A percentile compares a stretch with the other conserved stretches of the same genome.
phyloP scores from a whole-genome alignment of 2,888 invertebrate species.

The Eristalinus aeneus region DNA sequence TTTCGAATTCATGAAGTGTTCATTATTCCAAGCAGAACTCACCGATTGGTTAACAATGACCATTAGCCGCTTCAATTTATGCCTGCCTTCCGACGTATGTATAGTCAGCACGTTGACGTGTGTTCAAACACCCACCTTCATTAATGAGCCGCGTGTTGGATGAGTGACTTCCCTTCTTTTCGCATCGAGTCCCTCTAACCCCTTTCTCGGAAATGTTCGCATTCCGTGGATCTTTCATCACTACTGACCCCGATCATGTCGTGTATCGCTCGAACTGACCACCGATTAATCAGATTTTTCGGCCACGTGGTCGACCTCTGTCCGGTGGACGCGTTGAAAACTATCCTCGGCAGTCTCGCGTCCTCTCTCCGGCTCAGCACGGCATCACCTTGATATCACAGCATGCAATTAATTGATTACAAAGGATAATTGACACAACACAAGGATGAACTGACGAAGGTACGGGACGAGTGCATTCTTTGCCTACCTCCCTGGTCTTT shows the following conservation, averaged over 20 bases:
- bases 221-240: not conserved
- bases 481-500: slow-evolving; percentile 8
- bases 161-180: not conserved
- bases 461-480: not conserved
- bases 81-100: not conserved
- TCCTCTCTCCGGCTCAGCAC: not conserved
- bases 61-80: not conserved
- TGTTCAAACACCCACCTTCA: not conserved
- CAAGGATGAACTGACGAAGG: not conserved
- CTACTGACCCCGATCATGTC: not conserved
- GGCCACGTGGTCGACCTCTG: not conserved
- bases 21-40: not conserved
- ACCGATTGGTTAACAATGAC: not conserved
- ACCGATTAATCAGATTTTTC: not conserved
- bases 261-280: not conserved
- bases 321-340: not conserved
- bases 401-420: slow-evolving; percentile 79
- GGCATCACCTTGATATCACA: slow-evolving; percentile 71
- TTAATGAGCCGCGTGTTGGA: not conserved
- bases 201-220: not conserved
- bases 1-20: not conserved
- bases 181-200: not conserved
- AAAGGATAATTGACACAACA: slow-evolving; percentile 65
- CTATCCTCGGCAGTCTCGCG: not conserved
- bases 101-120: not conserved